Evolutionary conservation across 2,888 invertebrate genomes (phyloP), one percentile per base, ranked within the genome.

Genomic region (Dusona sp.): DNA sequence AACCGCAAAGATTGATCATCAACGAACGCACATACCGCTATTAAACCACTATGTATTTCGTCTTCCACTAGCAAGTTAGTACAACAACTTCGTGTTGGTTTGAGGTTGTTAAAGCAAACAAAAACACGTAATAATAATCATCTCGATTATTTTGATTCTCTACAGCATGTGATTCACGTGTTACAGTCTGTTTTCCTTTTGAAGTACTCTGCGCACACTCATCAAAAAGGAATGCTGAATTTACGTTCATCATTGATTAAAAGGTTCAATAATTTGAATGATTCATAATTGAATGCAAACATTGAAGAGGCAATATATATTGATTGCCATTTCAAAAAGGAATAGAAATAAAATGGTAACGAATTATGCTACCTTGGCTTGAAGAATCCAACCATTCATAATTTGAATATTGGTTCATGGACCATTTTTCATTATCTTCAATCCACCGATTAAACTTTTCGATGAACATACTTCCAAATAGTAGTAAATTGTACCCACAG

Each of bases 1-100:
- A 68, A 61, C 68, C 68, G 19, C 67, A 19, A 38, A 61, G 19
- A 67, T 45, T 70, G 48, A 75, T 68, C 75, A 82, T 68, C 75
- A 38, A 42, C 29, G 22, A 42, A 13, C 38, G 72, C 77, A 25
- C 45, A 75, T 68, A 68, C 68, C 33, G n/a, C 67, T 36, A 57
- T 45, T n/a, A 36, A 70, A 83, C 38, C 51, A 38, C 70, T 48
- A 33, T 19, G 19, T 61, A 64, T 72, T 16, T 75, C 57, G 57
- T 25, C 45, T 75, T 42, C 67, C 65, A 45, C 36, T 74, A 68
- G 38, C 65, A 45, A 57, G 22, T 33, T 29, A 54, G 16, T 74
- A 51, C 25, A 57, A 64, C 61, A 61, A 33, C 25, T 64, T 75
- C 45, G n/a, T 29, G 42, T 33, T 65, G 64, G 65, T 48, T 75